phyloP scores from a whole-genome alignment of 2,113 vertebrate species.

The Emberiza fucata region DNA sequence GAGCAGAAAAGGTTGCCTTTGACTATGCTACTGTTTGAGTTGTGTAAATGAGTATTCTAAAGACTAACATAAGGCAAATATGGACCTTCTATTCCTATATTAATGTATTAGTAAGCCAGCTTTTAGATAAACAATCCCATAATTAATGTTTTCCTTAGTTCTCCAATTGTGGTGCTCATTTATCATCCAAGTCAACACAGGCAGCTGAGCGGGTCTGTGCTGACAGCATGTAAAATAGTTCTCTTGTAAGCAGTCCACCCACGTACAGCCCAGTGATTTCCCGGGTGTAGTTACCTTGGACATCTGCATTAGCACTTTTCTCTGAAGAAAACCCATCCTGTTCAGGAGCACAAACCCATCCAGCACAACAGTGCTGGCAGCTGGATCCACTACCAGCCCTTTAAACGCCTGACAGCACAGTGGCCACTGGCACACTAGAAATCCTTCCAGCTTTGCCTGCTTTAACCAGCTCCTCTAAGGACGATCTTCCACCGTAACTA shows the following conservation, averaged over 20 bases:
- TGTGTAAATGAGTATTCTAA: background rate
- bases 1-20: background rate
- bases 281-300: background rate
- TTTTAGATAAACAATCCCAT: background rate
- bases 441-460: background rate
- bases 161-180: background rate
- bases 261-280: accelerated
- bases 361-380: background rate
- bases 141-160: background rate
- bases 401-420: background rate
- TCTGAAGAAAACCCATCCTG: background rate
- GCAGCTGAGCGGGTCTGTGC: accelerated
- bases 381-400: background rate
- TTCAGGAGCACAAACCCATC: background rate
- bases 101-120: background rate
- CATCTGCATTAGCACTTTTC: background rate
- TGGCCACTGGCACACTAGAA: accelerated
- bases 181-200: background rate
- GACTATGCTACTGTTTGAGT: background rate
- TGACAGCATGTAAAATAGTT: accelerated
- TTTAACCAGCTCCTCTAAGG: background rate
- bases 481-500: accelerated
- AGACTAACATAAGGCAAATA: background rate
- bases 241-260: background rate
- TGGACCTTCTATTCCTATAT: background rate